Base-by-base conservation (phyloP, 2,113 vertebrate genomes). In the Epinephelus cyanopodus region DNA sequence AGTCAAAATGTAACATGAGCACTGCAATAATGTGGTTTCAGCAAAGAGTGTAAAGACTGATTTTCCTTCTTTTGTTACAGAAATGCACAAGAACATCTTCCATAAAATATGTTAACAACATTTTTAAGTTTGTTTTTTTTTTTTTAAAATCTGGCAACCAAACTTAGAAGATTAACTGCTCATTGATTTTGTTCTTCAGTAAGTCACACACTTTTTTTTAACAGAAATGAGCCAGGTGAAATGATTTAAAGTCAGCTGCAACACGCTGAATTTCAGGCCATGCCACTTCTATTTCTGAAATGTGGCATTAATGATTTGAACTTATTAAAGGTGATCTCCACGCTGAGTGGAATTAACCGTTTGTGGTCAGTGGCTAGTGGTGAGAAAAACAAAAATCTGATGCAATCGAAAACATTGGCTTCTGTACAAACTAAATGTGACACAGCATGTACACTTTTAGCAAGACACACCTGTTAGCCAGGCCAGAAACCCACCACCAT, bases 371-470 rank as follows among this genome's bases (percentile, higher is more conserved):
- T 61, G 62, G 53, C 5, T 56, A 17, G 37, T 19, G 70, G 68
- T 27, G 56, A 21, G 21, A 69, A 57, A 65, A 69, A n/a, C 33
- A 37, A 37, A 3, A 25, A 17, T 11, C 12, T 37, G 0, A 73
- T 21, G 45, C 9, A 68, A 68, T 65, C 47, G 25, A 18, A 53
- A 74, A 50, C 6, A 62, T 76, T 6, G 5, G 47, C 18, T 52
- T 67, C 29, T 56, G 12, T 48, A 29, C 2, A 79, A 73, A 66
- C 5, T 70, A 70, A 75, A 77, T 70, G 66, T 78, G 69, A 75
- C 54, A 76, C 48, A 77, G 65, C 33, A 58, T 18, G 39, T 12
- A 68, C 14, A 58, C 45, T 37, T 77, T 70, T 66, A 73, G 21
- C 19, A 57, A 71, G 6, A 68, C 53, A 42, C 77, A 64, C 66